Evolutionary conservation across 2,888 invertebrate species (phyloP).

Genomic region (Euplexia lucipara): DNA sequence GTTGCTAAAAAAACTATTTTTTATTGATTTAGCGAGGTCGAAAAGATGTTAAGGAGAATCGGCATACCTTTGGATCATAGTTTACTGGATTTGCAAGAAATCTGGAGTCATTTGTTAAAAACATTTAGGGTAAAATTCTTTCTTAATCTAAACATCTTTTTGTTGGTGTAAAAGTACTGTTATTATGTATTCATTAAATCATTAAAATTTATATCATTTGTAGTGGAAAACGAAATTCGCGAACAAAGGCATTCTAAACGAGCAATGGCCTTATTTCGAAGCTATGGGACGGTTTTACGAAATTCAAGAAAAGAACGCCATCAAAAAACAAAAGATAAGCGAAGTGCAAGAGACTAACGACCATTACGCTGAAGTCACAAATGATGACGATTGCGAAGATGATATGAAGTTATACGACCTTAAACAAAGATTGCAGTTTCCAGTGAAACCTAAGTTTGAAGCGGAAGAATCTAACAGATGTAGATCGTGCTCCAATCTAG

Average conservation of each 20-base stretch:
- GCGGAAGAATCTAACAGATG: constrained; percentile 72
- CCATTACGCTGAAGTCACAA: constrained; percentile 62
- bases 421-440: constrained; percentile 76
- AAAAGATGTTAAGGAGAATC: constrained; percentile 79
- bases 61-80: constrained; percentile 85
- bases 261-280: constrained; percentile 86
- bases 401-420: constrained; percentile 85
- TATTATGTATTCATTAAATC: not conserved
- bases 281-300: constrained; percentile 78
- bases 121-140: constrained; percentile 80
- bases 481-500: constrained; percentile 78
- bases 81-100: constrained; percentile 81
- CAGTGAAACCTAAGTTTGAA: constrained; percentile 77
- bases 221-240: constrained; percentile 88
- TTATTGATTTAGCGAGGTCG: constrained; percentile 79
- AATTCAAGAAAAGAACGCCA: constrained; percentile 63
- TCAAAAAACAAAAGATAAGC: constrained; percentile 63
- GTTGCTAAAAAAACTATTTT: not conserved
- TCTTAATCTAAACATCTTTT: not conserved
- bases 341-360: constrained; percentile 56
- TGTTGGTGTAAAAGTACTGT: not conserved
- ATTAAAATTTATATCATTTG: constrained; percentile 52
- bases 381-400: constrained; percentile 80
- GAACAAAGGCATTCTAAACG: constrained; percentile 83
- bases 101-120: constrained; percentile 83